Percentiles rank a stretch among this genome's conserved stretches.
Evolutionary conservation across 2,797 vertebrate genomes (phyloP).

Genomic region (Hypotaenidia philippensis): DNA sequence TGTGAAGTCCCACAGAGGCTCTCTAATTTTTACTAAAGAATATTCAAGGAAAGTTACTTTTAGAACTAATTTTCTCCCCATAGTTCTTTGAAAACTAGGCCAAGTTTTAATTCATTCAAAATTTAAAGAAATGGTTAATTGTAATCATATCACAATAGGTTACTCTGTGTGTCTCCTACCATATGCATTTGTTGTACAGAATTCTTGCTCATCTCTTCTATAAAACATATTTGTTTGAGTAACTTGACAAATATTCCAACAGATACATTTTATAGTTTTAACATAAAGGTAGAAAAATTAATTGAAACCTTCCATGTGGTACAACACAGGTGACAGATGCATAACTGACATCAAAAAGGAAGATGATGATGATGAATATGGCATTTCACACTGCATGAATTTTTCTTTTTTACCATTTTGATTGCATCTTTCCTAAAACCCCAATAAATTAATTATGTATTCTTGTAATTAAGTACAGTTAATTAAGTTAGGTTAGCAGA

Average conservation of each 20-base stretch:
- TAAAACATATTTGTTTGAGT: not conserved
- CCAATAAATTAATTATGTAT: not conserved
- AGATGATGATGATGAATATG: not conserved
- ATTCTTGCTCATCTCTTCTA: not conserved
- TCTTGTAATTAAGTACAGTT: not conserved
- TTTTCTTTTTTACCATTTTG: not conserved
- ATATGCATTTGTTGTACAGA: not conserved
- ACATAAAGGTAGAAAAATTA: conserved; percentile 5
- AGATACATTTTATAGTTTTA: not conserved
- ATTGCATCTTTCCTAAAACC: not conserved
- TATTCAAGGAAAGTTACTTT: not conserved
- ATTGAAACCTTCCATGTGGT: not conserved
- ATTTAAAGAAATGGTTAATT: not conserved
- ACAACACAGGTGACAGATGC: not conserved
- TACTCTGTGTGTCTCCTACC: not conserved
- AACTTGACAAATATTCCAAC: not conserved
- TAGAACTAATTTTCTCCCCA: not conserved
- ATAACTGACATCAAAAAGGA: not conserved
- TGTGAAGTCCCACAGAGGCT: not conserved
- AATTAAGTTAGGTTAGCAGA: not conserved
- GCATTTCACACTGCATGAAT: not conserved
- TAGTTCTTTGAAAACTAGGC: not conserved
- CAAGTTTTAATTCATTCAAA: not conserved
- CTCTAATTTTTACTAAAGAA: not conserved
- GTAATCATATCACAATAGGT: not conserved